Evolutionary conservation across 2,797 vertebrate genomes (phyloP), one percentile per base, ranked within the genome.

Genomic region (Columba guinea): DNA sequence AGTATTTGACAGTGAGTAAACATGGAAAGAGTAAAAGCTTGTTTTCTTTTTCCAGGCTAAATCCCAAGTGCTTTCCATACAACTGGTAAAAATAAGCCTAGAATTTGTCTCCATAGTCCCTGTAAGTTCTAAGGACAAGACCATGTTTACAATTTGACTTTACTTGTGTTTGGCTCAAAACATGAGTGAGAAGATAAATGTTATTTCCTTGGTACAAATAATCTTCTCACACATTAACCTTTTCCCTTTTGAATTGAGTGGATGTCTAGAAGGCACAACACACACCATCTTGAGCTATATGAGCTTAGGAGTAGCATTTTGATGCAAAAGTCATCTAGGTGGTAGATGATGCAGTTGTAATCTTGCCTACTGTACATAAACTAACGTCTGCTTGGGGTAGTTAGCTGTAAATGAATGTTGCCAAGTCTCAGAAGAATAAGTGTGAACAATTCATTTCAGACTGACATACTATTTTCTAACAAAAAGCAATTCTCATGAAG

Each of bases 401-500:
- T 89, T 75, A 92, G 26, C 35, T 0, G 0, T 92, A 78, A 75
- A 80, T 3, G 2, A 58, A 75, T 17, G 15, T 88, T 0, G 0
- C 65, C 27, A 65, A 60, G 55, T 89, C 51, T 80, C 51, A 79
- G 74, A 89, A 91, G 64, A 94, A 62, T 70, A 81, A 87, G 23
- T 24, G 49, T 37, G 28, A 28, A 73, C 62, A 78, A 49, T 84
- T 67, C 59, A 60, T 92, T 90, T n/a, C 44, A 84, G 44, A 65
- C 18, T 32, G 26, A 70, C 9, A 12, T 68, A 65, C 19, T 82
- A 30, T 80, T 80, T 35, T 53, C 28, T 70, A 82, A 65, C n/a
- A 92, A 73, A 90, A 94, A 83, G 51, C 44, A 87, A 3, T 80
- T 93, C 70, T 84, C 67, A 87, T 26, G 19, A 55, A 75, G 53